Evolutionary conservation across 2,888 invertebrate genomes (phyloP), one percentile per base, ranked within the genome.

Genomic region (Caenorhabditis sp.): DNA sequence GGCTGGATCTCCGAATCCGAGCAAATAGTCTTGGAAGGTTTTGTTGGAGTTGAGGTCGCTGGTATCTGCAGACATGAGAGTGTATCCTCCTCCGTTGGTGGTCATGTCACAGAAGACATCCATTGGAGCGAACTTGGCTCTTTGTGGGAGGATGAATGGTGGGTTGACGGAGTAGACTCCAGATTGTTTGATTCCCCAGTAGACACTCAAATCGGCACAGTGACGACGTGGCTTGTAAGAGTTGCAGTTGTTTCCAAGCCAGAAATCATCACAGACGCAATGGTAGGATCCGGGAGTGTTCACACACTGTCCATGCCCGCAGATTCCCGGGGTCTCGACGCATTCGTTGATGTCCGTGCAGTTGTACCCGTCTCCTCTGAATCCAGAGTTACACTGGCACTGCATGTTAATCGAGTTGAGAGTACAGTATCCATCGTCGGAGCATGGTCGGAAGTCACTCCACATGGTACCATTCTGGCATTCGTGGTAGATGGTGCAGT

Each of bases 281-380:
- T 94, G 94, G 93, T 95, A 96, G 26, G 94, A 93, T 35, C 96
- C 96, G 1, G 82, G 94, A n/a, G 94, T 93, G 93, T 96, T 96
- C 85, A 94, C 93, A 92, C 97, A 97, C 54, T 93, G 94, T 26
- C 96, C 96, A 85, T 94, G 89, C 8, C 84, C 84, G 41, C 85
- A 84, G 94, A 94, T 75, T 91, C 92, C 28, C 93, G 72, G 73
- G 10, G 85, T 80, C 58, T 88, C 87, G 1, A 85, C 80, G 68
- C 89, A 89, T 56, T 88, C 87, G 58, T 89, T 82, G 72, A 89
- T 86, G 63, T 89, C 88, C 4, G 84, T 86, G 47, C 89, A 89
- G 35, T 85, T 86, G 80, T 87, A 83, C 68, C 86, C 86, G 54
- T 88, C 83, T 44, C 89, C 89, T 31, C 81, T 61, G 80, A 75